These are phyloP conservation scores for Oscheius sp. DNA, from an alignment of 2,888 invertebrate species.

Conservation along the genomic window DNA sequence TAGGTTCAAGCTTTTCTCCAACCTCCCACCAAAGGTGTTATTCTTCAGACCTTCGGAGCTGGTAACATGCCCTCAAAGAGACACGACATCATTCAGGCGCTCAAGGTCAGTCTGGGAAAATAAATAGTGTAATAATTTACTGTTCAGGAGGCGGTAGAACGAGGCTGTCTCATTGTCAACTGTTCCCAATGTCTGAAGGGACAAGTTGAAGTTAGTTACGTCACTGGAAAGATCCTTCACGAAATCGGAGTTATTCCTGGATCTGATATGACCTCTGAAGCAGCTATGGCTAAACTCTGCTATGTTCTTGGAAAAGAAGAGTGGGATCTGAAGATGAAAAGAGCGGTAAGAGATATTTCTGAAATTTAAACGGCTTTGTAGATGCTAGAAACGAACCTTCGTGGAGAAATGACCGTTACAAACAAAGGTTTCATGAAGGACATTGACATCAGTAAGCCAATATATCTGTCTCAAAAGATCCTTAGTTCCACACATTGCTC, in stretches of 20 bases:
- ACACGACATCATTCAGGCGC: constrained; percentile 80
- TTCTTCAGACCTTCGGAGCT: constrained; percentile 89
- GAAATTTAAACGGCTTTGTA: constrained; percentile 68
- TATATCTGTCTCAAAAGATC: too few relatives aligned
- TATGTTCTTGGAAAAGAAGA: constrained; percentile 84
- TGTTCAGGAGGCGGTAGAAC: constrained; percentile 55
- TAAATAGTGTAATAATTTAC: neutral
- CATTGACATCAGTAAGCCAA: constrained; percentile 66
- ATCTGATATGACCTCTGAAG: constrained; percentile 90
- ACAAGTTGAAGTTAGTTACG: constrained; percentile 82
- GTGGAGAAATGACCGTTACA: constrained; percentile 81
- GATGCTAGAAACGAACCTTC: constrained; percentile 81
- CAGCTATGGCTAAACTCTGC: constrained; percentile 87
- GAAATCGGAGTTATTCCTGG: constrained; percentile 83
- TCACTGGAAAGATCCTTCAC: constrained; percentile 81
- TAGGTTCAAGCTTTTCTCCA: constrained; percentile 75
- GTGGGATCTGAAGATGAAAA: constrained; percentile 71
- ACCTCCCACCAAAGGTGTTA: constrained; percentile 84
- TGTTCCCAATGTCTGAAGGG: constrained; percentile 90
- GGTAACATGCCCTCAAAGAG: constrained; percentile 90
- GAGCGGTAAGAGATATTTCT: constrained; percentile 47
- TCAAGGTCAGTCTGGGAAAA: constrained; percentile 72
- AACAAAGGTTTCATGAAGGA: constrained; percentile 57
- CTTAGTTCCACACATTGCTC: constrained; percentile 66
- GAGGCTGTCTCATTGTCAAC: constrained; percentile 86